Evolutionary conservation across 2,113 vertebrate species (phyloP), one percentile per base, ranked within the genome.

Genomic region (Daubentonia madagascariensis): DNA sequence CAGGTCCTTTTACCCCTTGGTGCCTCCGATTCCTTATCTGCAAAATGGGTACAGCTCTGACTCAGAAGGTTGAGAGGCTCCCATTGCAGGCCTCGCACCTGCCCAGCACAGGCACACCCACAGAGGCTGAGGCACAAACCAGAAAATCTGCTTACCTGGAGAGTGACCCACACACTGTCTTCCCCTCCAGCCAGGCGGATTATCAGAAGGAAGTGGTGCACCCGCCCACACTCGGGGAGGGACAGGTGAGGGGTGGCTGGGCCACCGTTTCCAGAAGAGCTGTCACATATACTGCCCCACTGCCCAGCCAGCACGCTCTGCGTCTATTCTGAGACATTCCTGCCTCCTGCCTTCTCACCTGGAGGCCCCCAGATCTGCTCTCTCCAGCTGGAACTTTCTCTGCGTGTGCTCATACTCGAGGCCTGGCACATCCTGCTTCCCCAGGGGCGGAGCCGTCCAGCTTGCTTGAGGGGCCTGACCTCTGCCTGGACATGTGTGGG

Each of bases 201-300:
- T 17, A 52, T 4, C 14, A 6, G 0, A 3, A 78, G 72, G 50
- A 25, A 45, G 28, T 1, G 0, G 80, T 1, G 37, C 18, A 23
- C 17, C 81, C 17, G 1, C 17, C 81, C 17, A 0, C 5, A 1
- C 16, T 0, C 18, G 6, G 48, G 50, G 50, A 76, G 32, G 9
- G 18, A 35, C 37, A 48, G 32, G 22, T 28, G 10, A 13, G n/a
- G 37, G 59, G n/a, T 0, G 0, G 9, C 17, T 16, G 9, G 37
- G 32, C 52, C 13, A 0, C 1, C 13, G 3, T 70, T 3, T 37
- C 25, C 80, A 57, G 18, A 11, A 1, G 35, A 13, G 11, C 65
- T 5, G 2, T 25, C 0, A 1, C 11, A 30, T 20, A 17, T 7
- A 9, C 3, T 2, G 32, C 22, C 43, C 54, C 20, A 16, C 57